Conservation (phyloP, 1,140 invertebrate species). For the Dendrolimus punctatus region DNA sequence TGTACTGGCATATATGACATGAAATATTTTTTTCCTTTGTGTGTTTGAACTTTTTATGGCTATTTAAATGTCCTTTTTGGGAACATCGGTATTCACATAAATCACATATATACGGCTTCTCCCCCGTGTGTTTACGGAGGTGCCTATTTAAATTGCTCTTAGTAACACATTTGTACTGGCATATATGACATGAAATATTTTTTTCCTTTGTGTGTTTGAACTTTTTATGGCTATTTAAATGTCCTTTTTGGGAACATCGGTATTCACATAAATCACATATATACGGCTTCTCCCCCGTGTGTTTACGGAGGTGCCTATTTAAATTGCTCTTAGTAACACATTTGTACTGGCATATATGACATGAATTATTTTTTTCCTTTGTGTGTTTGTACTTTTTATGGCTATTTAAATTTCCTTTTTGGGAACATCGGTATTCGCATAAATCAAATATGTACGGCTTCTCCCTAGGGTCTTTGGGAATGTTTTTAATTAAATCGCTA, state of each 20-base stretch:
- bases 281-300: neutral
- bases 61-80: conserved; percentile 1
- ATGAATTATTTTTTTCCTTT: conserved; percentile 5
- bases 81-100: conserved; percentile 7
- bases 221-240: conserved; percentile 4
- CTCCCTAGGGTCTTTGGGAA: conserved; percentile 3
- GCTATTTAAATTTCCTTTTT: neutral
- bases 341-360: conserved; percentile 2
- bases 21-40: conserved; percentile 9
- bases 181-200: conserved; percentile 13
- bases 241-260: neutral
- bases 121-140: conserved; percentile 9
- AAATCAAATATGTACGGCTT: conserved; percentile 5
- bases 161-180: conserved; percentile 4
- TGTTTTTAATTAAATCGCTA: conserved; percentile 1
- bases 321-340: neutral
- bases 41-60: conserved; percentile 2
- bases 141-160: conserved; percentile 4
- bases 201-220: conserved; percentile 11
- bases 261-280: conserved; percentile 4
- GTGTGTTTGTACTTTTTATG: conserved; percentile 3
- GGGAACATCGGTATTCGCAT: neutral
- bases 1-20: conserved; percentile 12
- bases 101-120: conserved; percentile 12
- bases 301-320: neutral